phyloP scores from a whole-genome alignment of 2,888 invertebrate species.

The Nomada flava region DNA sequence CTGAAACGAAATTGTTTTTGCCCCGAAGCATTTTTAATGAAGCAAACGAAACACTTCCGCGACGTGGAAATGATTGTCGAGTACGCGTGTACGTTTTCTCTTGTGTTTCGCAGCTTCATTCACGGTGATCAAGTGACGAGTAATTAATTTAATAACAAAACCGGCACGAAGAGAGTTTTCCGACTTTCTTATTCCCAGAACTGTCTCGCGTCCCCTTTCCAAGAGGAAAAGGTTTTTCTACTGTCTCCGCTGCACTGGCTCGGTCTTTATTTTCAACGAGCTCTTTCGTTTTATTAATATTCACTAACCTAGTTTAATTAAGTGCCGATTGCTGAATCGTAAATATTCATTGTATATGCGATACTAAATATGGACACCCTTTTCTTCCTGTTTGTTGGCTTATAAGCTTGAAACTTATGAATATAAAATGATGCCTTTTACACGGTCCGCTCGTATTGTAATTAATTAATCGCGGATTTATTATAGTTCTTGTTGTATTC shows the following conservation, averaged over 20 bases:
- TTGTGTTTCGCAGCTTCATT: conserved; percentile 50
- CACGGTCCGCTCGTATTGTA: not conserved
- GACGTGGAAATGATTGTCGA: conserved; percentile 7
- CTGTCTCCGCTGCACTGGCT: conserved; percentile 1
- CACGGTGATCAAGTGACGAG: conserved; percentile 46
- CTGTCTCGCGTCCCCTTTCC: conserved; percentile 40
- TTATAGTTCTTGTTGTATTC: not conserved
- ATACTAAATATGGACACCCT: not conserved
- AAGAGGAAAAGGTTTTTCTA: conserved; percentile 53
- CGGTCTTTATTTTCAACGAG: conserved; percentile 21
- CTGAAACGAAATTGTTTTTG: no score
- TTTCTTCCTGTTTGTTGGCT: not conserved
- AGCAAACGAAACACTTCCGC: conserved; percentile 2
- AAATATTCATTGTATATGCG: not conserved
- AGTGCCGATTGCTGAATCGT: not conserved
- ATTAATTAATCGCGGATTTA: not conserved
- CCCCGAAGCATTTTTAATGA: not conserved
- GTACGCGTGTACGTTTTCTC: conserved; percentile 41
- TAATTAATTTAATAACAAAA: conserved; percentile 75
- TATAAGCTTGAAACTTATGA: not conserved
- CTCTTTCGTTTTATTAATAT: conserved; percentile 11
- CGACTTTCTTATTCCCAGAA: conserved; percentile 73
- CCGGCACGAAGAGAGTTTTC: conserved; percentile 58
- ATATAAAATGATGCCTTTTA: not conserved
- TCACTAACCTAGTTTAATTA: conserved; percentile 33